Evolutionary conservation across 1,140 invertebrate genomes (phyloP), one percentile per base, ranked within the genome.

Genomic region (Phymastichus coffea): DNA sequence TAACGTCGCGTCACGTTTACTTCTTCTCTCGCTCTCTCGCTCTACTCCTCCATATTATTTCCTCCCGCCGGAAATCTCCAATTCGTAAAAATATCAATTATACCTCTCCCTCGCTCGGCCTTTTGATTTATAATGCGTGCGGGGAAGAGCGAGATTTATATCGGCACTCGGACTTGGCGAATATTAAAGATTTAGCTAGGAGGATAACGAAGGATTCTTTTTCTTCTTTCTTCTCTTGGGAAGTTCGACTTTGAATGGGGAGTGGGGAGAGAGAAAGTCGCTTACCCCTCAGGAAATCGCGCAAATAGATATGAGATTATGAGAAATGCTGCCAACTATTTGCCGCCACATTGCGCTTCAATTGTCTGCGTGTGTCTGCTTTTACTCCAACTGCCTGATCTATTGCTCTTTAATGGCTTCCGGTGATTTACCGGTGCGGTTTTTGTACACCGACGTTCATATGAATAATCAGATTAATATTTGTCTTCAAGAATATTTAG

Each of bases 151-250:
- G 40, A 15, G 14, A 14, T 22, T 7, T 30, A 44, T 26, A 44
- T 28, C 14, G 33, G 19, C 22, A 35, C 20, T 37, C 15, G 37
- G 2, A 4, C n/a, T 26, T 49, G 51, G 33, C 26, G 48, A 60
- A 60, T 60, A 60, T 60, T 60, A 60, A 60, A 60, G 38, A 60
- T 40, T 60, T 46, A 69, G 70, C 72, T 56, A n/a, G 57, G 53
- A 48, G 68, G 68, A 73, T 74, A 75, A 74, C 72, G 70, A 68
- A 64, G 69, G 68, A 67, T 71, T 71, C n/a, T n/a, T n/a, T 74
- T 74, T 68, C 64, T 48, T 46, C 49, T 37, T 38, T 33, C 30
- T 4, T 6, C 15, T 14, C 10, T 15, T 40, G 43, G 14, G 28
- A 37, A 9, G 51, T n/a, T n/a, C n/a, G n/a, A n/a, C n/a, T n/a